Percentiles rank a stretch among this genome's conserved stretches.
These are phyloP conservation scores for Mustela lutreola DNA, from an alignment of 2,113 vertebrate species.

Conservation along the genomic window DNA sequence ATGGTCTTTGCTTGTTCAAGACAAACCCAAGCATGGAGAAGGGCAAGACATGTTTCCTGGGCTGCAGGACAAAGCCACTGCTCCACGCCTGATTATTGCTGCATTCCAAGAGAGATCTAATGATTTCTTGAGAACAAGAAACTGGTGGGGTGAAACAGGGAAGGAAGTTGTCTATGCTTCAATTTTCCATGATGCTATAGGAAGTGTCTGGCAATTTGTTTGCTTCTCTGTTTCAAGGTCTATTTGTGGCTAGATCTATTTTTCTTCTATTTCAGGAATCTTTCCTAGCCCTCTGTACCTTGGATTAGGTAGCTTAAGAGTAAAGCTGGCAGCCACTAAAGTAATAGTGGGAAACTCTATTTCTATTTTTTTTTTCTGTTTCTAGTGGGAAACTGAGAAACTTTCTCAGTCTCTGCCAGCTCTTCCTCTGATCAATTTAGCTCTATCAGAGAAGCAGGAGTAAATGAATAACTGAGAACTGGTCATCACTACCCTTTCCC, in stretches of 20 bases:
- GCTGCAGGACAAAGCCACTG: background rate
- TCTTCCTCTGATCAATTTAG: background rate
- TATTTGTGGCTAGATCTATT: background rate
- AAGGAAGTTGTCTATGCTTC: background rate
- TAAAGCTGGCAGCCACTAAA: background rate
- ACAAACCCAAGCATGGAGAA: background rate
- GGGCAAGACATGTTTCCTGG: background rate
- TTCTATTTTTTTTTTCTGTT: too few relatives aligned
- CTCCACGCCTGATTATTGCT: background rate
- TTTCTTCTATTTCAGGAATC: background rate
- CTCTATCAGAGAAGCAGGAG: background rate
- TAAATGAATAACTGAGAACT: background rate
- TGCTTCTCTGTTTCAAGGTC: background rate
- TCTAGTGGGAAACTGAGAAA: background rate
- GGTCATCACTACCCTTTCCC: background rate
- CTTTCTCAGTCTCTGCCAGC: background rate
- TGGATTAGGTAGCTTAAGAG: background rate
- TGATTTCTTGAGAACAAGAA: background rate
- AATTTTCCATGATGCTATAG: background rate
- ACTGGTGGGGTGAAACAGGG: background rate
- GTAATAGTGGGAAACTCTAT: background rate
- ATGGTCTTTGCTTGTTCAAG: constrained; percentile 32
- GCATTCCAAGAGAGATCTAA: background rate
- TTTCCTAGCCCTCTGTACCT: background rate
- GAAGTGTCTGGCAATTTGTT: background rate